These are phyloP conservation scores for Pseudomyrmex flavicornis DNA, from an alignment of 1,140 invertebrate genomes.

Conservation along the genomic window DNA sequence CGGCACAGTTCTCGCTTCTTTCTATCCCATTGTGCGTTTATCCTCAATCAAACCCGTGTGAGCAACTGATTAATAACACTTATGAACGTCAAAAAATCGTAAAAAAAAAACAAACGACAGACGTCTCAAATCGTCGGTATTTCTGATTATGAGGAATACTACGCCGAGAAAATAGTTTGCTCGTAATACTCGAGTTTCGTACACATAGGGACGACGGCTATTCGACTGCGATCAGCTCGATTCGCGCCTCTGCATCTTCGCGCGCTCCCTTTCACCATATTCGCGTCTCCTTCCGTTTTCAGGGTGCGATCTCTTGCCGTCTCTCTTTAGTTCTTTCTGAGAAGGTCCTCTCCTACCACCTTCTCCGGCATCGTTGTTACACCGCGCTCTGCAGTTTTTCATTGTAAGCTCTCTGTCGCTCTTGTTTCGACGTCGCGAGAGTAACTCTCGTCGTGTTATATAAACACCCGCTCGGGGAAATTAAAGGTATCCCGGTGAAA, in stretches of 20 bases:
- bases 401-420: conserved; percentile 38
- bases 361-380: background rate
- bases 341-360: conserved; percentile 2
- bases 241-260: conserved; percentile 40
- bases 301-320: background rate
- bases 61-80: conserved; percentile 15
- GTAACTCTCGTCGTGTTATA: conserved; percentile 43
- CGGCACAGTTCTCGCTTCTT: conserved; percentile 18
- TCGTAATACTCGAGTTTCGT: conserved; percentile 17
- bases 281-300: conserved; percentile 1
- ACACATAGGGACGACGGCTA: conserved; percentile 41
- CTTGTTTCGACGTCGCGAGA: conserved; percentile 46
- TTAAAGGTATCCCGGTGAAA: conserved; percentile 9
- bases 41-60: background rate
- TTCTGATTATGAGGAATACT: background rate
- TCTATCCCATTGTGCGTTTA: conserved; percentile 22
- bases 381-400: conserved; percentile 52
- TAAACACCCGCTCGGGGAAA: conserved; percentile 39
- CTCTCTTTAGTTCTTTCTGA: conserved; percentile 24
- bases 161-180: background rate
- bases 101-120: background rate
- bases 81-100: background rate
- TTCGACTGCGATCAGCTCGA: conserved; percentile 54
- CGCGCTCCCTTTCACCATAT: conserved; percentile 68
- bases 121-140: background rate